Conservation (phyloP, 2,888 invertebrate species). For the Disparrhopalites patrizii region DNA sequence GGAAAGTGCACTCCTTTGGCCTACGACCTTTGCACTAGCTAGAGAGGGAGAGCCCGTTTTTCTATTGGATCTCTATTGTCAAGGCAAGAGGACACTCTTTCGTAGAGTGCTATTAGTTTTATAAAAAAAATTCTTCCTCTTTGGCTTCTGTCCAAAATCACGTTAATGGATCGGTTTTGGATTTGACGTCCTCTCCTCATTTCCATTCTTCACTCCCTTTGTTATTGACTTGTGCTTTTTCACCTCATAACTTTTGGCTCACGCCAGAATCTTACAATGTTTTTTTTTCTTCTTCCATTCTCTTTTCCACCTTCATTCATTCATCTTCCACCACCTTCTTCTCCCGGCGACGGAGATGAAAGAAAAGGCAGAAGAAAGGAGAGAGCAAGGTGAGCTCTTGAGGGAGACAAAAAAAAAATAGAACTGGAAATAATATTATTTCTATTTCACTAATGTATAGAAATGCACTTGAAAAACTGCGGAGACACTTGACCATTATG, state of each 20-base stretch:
- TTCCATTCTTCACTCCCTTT: not conserved
- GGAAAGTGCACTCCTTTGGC: too few relatives aligned
- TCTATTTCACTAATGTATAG: too few relatives aligned
- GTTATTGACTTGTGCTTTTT: slow-evolving; percentile 3
- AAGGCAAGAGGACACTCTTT: too few relatives aligned
- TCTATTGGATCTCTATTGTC: too few relatives aligned
- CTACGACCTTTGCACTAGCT: too few relatives aligned
- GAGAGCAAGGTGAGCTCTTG: not conserved
- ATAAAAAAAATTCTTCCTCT: too few relatives aligned
- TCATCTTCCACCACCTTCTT: not conserved
- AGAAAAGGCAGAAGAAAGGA: not conserved
- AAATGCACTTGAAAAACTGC: too few relatives aligned
- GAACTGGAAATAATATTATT: too few relatives aligned
- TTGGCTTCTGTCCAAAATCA: slow-evolving; percentile 5
- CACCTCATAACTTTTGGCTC: slow-evolving; percentile 16
- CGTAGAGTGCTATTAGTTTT: too few relatives aligned
- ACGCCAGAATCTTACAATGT: slow-evolving; percentile 22
- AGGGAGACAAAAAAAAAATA: too few relatives aligned
- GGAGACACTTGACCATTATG: too few relatives aligned
- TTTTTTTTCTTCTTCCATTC: slow-evolving; percentile 5
- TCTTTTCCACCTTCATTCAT: not conserved
- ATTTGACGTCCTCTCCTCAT: slow-evolving; percentile 13
- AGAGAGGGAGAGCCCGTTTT: too few relatives aligned
- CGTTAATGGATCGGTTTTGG: slow-evolving; percentile 23
- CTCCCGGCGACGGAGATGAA: not conserved